Conservation (phyloP, 1,140 invertebrate genomes). For the Lasioglossum baleicum region DNA sequence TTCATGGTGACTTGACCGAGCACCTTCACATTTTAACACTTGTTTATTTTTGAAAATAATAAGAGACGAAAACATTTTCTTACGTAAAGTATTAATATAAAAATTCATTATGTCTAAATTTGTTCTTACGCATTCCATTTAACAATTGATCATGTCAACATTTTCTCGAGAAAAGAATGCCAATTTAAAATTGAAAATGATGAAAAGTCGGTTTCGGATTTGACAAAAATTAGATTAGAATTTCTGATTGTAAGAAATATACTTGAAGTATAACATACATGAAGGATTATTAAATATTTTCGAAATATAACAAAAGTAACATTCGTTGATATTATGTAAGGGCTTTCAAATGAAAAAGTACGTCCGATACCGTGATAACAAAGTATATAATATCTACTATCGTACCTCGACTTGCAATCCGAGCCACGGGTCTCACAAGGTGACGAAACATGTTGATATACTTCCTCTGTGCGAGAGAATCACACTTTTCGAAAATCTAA, state of each 20-base stretch:
- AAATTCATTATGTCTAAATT: neutral
- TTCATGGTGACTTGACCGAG: constrained; percentile 58
- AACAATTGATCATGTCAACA: neutral
- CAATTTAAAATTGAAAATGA: too few species aligned
- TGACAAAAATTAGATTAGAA: neutral
- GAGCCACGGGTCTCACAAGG: constrained; percentile 1
- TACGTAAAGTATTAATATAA: neutral
- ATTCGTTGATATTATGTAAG: constrained; percentile 18
- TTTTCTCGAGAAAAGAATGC: neutral
- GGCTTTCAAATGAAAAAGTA: neutral
- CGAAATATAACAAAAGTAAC: neutral
- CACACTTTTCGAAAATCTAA: too few species aligned
- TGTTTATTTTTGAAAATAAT: neutral
- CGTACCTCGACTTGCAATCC: constrained; percentile 5
- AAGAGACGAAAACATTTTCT: too few species aligned
- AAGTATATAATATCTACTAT: neutral
- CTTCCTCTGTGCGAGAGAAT: neutral
- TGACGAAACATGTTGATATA: constrained; percentile 25
- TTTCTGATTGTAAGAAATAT: neutral
- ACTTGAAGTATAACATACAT: neutral
- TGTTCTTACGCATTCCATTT: neutral
- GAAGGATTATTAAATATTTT: neutral
- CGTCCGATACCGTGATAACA: neutral
- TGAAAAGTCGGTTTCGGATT: too few species aligned
- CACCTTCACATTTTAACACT: constrained; percentile 42